These are phyloP conservation scores for Parasteatoda lunata DNA, from an alignment of 2,888 invertebrate genomes.

Conservation along the genomic window DNA sequence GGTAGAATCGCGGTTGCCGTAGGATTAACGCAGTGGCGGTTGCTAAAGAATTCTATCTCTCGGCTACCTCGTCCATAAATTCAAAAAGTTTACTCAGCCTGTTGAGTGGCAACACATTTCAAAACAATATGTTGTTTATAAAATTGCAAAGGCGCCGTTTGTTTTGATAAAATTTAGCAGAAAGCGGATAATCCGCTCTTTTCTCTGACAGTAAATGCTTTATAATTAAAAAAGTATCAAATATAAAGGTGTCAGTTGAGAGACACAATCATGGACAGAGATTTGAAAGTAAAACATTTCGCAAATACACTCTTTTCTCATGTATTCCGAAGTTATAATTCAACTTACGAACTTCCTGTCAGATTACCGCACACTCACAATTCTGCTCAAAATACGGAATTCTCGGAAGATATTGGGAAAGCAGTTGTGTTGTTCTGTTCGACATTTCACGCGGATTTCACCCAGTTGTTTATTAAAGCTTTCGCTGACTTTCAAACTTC, in stretches of 20 bases:
- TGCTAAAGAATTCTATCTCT: no score
- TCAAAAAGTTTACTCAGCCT: background rate
- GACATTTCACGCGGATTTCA: conserved; percentile 12
- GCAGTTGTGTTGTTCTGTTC: conserved; percentile 18
- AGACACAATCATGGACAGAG: conserved; percentile 25
- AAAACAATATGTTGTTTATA: background rate
- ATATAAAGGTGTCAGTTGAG: no score
- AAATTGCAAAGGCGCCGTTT: background rate
- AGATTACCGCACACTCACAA: conserved; percentile 22
- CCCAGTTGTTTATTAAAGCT: background rate
- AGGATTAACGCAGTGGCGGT: no score
- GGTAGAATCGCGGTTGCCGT: no score
- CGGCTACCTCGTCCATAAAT: no score
- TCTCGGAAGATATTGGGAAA: conserved; percentile 9
- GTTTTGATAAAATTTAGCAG: background rate
- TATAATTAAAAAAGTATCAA: background rate
- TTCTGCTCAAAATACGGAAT: background rate
- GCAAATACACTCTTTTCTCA: conserved; percentile 13
- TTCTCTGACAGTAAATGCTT: background rate
- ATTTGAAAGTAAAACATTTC: conserved; percentile 28
- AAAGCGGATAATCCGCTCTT: background rate
- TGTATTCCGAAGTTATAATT: conserved; percentile 22
- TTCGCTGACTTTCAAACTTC: conserved; percentile 18
- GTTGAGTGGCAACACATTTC: background rate
- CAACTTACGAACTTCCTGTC: conserved; percentile 24